Conservation (phyloP, 2,113 vertebrate species). For the Hystrix cristata region DNA sequence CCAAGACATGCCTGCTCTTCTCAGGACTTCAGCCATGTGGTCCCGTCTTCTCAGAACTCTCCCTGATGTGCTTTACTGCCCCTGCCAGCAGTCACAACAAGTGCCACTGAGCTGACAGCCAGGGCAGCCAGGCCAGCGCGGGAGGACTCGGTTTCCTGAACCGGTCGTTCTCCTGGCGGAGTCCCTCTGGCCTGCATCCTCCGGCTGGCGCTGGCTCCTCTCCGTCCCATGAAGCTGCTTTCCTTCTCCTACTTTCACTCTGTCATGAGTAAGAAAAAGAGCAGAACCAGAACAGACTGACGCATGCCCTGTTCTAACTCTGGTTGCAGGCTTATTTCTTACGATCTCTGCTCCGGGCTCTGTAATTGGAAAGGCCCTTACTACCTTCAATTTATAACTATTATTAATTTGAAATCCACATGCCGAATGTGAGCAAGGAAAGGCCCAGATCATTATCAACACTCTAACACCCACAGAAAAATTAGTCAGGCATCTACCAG, state of each 20-base stretch:
- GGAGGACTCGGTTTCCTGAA: rapidly evolving
- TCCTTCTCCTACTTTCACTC: rapidly evolving
- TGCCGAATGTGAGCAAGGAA: background rate
- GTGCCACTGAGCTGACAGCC: rapidly evolving
- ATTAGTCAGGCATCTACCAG: constrained; percentile 43
- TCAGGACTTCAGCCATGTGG: rapidly evolving
- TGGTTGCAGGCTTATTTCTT: background rate
- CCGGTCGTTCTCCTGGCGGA: rapidly evolving
- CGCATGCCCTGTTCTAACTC: background rate
- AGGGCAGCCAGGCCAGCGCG: rapidly evolving
- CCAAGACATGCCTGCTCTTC: background rate
- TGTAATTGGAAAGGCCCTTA: background rate
- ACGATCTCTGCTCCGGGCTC: constrained; percentile 12
- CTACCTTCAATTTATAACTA: constrained; percentile 55
- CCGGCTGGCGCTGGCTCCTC: rapidly evolving
- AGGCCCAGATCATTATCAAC: constrained; percentile 55
- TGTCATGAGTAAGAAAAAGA: background rate
- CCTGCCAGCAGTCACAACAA: background rate
- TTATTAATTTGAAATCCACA: constrained; percentile 70
- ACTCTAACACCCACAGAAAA: constrained; percentile 45
- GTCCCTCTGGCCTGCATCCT: rapidly evolving
- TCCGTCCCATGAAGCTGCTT: rapidly evolving
- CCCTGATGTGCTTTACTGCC: background rate
- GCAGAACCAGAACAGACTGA: background rate
- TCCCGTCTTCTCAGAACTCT: too few relatives aligned